A percentile compares a stretch with the other conserved stretches of the same genome.
Evolutionary conservation across 2,888 invertebrate genomes (phyloP).

Genomic region (Tanypteryx hageni): DNA sequence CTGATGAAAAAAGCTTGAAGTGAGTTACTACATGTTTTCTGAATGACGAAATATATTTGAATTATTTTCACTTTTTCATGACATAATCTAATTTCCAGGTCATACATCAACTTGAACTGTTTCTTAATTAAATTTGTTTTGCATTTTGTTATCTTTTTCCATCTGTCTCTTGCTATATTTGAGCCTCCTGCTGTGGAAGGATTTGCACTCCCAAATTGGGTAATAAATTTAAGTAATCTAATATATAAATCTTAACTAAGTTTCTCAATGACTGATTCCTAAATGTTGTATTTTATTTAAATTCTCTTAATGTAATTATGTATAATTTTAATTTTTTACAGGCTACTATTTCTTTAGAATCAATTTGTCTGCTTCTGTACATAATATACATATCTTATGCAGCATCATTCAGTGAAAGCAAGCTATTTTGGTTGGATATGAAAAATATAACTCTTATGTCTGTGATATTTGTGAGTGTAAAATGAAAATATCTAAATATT

Average conservation of each 20-base stretch:
- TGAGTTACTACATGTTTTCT: neutral
- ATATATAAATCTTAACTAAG: neutral
- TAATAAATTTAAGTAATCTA: constrained; percentile 65
- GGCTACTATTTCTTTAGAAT: constrained; percentile 72
- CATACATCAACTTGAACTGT: constrained; percentile 53
- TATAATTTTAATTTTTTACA: constrained; percentile 2
- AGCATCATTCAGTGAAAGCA: constrained; percentile 71
- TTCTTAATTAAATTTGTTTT: constrained; percentile 37
- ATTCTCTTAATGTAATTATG: neutral
- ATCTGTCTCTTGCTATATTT: constrained; percentile 73
- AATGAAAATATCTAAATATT: constrained; percentile 66
- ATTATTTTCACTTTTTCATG: neutral
- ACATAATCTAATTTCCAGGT: constrained; percentile 13
- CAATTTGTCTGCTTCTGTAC: constrained; percentile 72
- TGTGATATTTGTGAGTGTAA: constrained; percentile 72
- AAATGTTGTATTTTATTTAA: neutral
- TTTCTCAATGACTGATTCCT: neutral
- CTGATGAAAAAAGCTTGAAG: constrained; percentile 42
- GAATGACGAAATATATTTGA: neutral
- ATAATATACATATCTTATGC: constrained; percentile 72
- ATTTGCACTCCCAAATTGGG: constrained; percentile 72
- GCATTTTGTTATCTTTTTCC: constrained; percentile 70
- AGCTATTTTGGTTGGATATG: constrained; percentile 73
- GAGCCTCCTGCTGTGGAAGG: constrained; percentile 73
- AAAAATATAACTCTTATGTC: constrained; percentile 73